phyloP scores from a whole-genome alignment of 2,888 invertebrate species.

The Drosophila vallismaia region DNA sequence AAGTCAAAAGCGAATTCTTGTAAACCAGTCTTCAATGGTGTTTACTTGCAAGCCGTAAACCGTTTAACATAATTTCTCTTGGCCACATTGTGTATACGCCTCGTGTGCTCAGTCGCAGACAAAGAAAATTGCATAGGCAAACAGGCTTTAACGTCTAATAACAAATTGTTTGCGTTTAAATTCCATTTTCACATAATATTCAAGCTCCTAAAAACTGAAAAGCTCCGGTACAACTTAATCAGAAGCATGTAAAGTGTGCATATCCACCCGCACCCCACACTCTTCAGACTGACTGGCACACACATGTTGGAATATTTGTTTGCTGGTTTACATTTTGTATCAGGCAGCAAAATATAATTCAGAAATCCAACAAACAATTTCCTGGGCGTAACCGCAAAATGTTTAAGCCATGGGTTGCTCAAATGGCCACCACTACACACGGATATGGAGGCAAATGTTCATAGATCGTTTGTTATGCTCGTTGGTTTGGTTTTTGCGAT shows the following conservation, averaged over 20 bases:
- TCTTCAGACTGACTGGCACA: conserved; percentile 12
- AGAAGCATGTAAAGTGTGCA: conserved; percentile 7
- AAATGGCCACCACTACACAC: conserved; percentile 30
- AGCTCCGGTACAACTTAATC: conserved; percentile 48
- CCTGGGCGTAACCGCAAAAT: conserved; percentile 48
- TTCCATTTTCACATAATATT: conserved; percentile 41
- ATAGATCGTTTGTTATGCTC: conserved; percentile 59
- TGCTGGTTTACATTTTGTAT: conserved; percentile 29
- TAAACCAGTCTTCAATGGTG: conserved; percentile 1
- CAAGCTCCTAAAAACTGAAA: conserved; percentile 42
- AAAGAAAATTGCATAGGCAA: conserved; percentile 32
- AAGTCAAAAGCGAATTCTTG: conserved; percentile 23
- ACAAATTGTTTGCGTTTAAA: conserved; percentile 50
- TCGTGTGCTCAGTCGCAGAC: conserved; percentile 20
- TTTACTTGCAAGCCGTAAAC: conserved; percentile 15
- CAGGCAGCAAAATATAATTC: conserved; percentile 36
- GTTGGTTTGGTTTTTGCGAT: conserved; percentile 40
- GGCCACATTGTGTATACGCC: conserved; percentile 40
- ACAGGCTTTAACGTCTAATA: conserved; percentile 33
- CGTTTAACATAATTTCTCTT: conserved; percentile 37
- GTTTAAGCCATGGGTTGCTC: conserved; percentile 37
- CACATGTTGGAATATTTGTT: conserved; percentile 26
- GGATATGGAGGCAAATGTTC: conserved; percentile 15
- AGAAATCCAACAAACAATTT: conserved; percentile 56
- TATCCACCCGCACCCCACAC: not conserved